phyloP scores from a whole-genome alignment of 1,140 invertebrate genomes.

The Drosophila mojavensis region DNA sequence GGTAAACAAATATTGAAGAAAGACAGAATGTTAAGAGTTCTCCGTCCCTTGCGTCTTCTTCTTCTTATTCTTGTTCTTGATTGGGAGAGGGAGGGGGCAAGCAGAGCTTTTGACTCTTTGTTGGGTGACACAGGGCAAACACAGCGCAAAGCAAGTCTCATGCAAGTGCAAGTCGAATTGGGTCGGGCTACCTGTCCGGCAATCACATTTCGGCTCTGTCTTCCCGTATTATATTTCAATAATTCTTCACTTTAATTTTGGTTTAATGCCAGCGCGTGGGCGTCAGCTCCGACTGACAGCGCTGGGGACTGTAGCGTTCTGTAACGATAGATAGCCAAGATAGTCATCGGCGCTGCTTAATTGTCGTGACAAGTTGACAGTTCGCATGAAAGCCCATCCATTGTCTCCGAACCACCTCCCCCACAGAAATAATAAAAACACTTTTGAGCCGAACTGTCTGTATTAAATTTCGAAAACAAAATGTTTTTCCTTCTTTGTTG shows the following conservation, averaged over 20 bases:
- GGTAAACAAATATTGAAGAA: conserved; percentile 73
- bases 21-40: conserved; percentile 12
- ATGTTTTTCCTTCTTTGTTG: conserved; percentile 36
- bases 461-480: conserved; percentile 60
- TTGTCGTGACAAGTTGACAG: conserved; percentile 80
- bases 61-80: not conserved
- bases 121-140: conserved; percentile 40
- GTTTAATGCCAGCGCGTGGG: conserved; percentile 61
- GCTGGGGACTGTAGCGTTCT: not conserved
- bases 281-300: conserved; percentile 19
- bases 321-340: conserved; percentile 57
- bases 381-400: conserved; percentile 76
- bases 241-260: conserved; percentile 63
- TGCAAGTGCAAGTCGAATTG: conserved; percentile 65
- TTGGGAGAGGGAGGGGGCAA: not conserved
- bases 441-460: conserved; percentile 29
- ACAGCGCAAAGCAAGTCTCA: conserved; percentile 3
- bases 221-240: conserved; percentile 66
- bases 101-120: conserved; percentile 22
- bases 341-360: conserved; percentile 72
- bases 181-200: conserved; percentile 53
- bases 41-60: conserved; percentile 14
- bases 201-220: not conserved
- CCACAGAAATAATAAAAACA: not conserved
- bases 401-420: conserved; percentile 46